Evolutionary conservation across 2,113 vertebrate species (phyloP), one percentile per base, ranked within the genome.

Genomic region (Panthera uncia): DNA sequence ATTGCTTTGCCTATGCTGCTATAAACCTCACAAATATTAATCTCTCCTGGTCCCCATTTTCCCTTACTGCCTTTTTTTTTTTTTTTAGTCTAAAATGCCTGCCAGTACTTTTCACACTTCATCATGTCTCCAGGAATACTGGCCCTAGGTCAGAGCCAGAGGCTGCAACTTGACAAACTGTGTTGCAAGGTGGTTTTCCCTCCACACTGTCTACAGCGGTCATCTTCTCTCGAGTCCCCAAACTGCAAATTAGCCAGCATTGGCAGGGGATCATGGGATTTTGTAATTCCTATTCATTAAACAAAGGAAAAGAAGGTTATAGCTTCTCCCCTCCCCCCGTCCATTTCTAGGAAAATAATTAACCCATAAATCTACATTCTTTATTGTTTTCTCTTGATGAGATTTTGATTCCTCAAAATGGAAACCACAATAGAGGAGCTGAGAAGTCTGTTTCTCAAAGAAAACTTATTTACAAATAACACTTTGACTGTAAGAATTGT

Each of bases 51-150:
- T 98, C 91, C 84, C 68, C 93, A 96, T 98, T 98, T 98, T 98
- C 98, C 98, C 98, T 97, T 93, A 98, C 97, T 90, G 95, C 97
- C 96, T 98, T 63, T 78, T 86, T 98, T 98, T 98, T 66, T 52
- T 89, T 45, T 85, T 68, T 55, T 6, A 57, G 96, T 97, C 97
- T 98, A 98, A 98, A 98, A 98, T 98, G 95, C 97, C 98, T 99
- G 98, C 98, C 98, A 98, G 98, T 95, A 94, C 98, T 98, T 98
- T 99, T 99, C 98, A 99, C 99, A 99, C 99, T 98, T 99, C 98
- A 99, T 99, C 98, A 98, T 98, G 97, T 98, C 98, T 99, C 86
- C 97, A 97, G 98, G 97, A 98, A 98, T 97, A 98, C 98, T 95
- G 98, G 97, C 96, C 89, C 95, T 97, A 97, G 98, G 97, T 97